phyloP scores from a whole-genome alignment of 1,140 invertebrate species.

The Drosophila eugracilis region DNA sequence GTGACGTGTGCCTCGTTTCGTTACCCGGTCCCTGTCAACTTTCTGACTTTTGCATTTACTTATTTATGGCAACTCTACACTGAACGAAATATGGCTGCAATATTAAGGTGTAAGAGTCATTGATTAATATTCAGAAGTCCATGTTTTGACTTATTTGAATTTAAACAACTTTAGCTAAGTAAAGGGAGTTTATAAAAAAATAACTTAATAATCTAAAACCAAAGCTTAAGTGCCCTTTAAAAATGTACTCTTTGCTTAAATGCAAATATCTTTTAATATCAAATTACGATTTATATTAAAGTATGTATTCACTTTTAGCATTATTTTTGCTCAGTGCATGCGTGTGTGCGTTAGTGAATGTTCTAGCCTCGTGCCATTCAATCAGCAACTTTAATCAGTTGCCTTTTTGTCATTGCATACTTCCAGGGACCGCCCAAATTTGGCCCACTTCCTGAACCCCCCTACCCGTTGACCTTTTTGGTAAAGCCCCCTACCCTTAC shows the following conservation, averaged over 20 bases:
- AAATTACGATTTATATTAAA: too few relatives aligned
- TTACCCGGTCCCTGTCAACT: constrained; percentile 46
- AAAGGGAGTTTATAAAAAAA: too few relatives aligned
- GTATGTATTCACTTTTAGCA: too few relatives aligned
- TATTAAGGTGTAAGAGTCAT: too few relatives aligned
- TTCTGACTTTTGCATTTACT: constrained; percentile 78
- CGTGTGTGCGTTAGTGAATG: constrained; percentile 30
- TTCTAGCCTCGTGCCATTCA: constrained; percentile 50
- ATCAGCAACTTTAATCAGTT: constrained; percentile 63
- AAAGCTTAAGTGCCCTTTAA: too few relatives aligned
- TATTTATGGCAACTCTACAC: constrained; percentile 62
- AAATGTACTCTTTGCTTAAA: too few relatives aligned
- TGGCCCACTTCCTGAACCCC: constrained; percentile 24
- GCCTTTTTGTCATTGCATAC: constrained; percentile 48
- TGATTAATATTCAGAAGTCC: too few relatives aligned
- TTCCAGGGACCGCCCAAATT: constrained; percentile 20
- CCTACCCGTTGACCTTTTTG: constrained; percentile 18
- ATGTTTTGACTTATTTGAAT: too few relatives aligned
- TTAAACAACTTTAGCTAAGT: too few relatives aligned
- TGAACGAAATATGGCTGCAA: neutral
- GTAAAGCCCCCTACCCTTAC: too few relatives aligned
- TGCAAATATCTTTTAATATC: too few relatives aligned
- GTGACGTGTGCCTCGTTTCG: constrained; percentile 37
- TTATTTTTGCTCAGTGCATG: constrained; percentile 16
- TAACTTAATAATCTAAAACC: too few relatives aligned